Evolutionary conservation across 2,888 invertebrate genomes (phyloP), one percentile per base, ranked within the genome.

Genomic region (Drosophila basisetae): DNA sequence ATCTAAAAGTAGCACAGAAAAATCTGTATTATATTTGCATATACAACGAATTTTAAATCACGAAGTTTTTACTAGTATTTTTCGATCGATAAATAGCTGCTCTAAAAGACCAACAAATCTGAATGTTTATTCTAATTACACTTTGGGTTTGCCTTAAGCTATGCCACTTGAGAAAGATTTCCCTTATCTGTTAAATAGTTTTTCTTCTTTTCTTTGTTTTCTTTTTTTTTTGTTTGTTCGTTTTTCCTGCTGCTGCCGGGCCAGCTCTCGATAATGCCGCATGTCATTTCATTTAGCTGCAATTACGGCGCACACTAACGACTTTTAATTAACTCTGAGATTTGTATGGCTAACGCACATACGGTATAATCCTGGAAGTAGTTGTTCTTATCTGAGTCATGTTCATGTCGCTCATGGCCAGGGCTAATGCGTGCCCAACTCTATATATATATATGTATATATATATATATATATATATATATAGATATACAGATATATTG

Each of bases 311-410:
- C 71, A 68, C 75, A 76, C 90, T 90, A 90, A 87, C 90, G 89
- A 84, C 84, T 86, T 90, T 89, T 87, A 87, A 87, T 87, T 89
- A 87, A 84, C 77, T 78, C 82, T 70, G 61, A 80, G 89, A 87
- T 90, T 89, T 84, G 90, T 85, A 76, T 76, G 65, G 73, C 61
- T 49, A 82, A 73, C 65, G 65, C 81, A 76, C 67, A 78, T 73
- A 56, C 52, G 54, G 18, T 28, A 33, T 65, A 55, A 65, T 64
- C 52, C 43, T 13, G 47, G 56, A 63, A 30, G 58, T 76, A 43
- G 43, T 63, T 54, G 56, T 54, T 64, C 80, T 72, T 76, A 76
- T 78, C 80, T 68, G 50, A 35, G 63, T 43, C 71, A 50, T 65
- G 73, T 50, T 53, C 28, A 41, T 41, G 35, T 31, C 52, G 49